Evolutionary conservation across 2,797 vertebrate genomes (phyloP), one percentile per base, ranked within the genome.

Genomic region (Cryptoprocta ferox): DNA sequence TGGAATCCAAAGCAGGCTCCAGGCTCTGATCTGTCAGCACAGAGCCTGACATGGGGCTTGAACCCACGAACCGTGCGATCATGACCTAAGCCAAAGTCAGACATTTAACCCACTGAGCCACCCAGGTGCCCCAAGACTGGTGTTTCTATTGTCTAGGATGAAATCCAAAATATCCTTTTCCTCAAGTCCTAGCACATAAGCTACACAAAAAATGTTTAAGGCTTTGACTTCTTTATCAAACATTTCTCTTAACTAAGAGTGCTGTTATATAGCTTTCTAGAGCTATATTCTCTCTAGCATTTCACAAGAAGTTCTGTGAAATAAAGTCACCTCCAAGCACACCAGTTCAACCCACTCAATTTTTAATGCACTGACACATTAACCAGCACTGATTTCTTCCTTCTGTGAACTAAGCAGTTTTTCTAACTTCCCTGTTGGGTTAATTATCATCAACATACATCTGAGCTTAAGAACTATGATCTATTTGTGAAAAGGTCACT

Each of bases 81-180:
- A 24, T 59, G 56, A 59, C 56, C 56, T 59, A 24, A 59, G 56
- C 56, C 56, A 59, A 24, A 59, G 56, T 59, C 21, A 7, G 56
- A 24, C 56, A 59, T 19, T 59, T 59, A 59, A 59, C 56, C 7
- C 2, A 59, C 56, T 56, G 18, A 59, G 56, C 56, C 56, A 59
- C 19, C 56, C 56, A 59, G 8, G 19, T 0, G 8, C 56, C 19
- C 56, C 56, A 35, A 85, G 39, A 87, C 14, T 85, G 19, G 8
- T 68, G 37, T 91, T 97, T 95, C 32, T 89, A 37, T 87, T 50
- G 19, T 35, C 37, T 89, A 50, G 16, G 11, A 82, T 90, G 21
- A 91, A 97, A 63, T 96, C 93, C 14, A 73, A 89, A 97, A 63
- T 88, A 76, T 56, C 85, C 19, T 87, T 82, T 85, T 50, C 45